Conservation (phyloP, 2,888 invertebrate genomes). For the Drosophila suboccidentalis region DNA sequence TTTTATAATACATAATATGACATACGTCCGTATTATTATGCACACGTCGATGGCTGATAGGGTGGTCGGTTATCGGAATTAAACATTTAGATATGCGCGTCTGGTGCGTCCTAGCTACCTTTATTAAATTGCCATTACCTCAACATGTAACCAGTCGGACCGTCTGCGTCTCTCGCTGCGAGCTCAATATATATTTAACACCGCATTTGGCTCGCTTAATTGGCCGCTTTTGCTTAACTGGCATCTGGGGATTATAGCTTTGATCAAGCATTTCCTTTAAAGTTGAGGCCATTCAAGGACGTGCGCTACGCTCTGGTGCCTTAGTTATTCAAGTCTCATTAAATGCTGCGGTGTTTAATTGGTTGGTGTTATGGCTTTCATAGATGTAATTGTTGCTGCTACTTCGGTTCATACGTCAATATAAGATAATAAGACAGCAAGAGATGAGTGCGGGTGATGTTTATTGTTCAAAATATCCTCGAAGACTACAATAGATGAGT, state of each 20-base stretch:
- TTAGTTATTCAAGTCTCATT: constrained; percentile 71
- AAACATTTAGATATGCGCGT: constrained; percentile 69
- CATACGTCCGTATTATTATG: no score
- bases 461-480: no score
- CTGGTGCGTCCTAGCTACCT: constrained; percentile 58
- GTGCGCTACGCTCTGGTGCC: constrained; percentile 12
- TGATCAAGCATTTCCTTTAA: constrained; percentile 76
- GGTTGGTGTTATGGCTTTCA: constrained; percentile 30
- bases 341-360: constrained; percentile 66
- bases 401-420: constrained; percentile 61
- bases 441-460: no score
- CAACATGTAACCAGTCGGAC: constrained; percentile 22
- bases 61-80: constrained; percentile 53
- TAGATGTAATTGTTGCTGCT: constrained; percentile 15
- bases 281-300: constrained; percentile 69
- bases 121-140: constrained; percentile 70
- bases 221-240: constrained; percentile 73
- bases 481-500: no score
- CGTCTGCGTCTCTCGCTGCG: constrained; percentile 21
- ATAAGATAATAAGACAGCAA: constrained; percentile 33
- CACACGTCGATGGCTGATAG: constrained; percentile 6
- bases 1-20: no score
- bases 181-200: constrained; percentile 70
- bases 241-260: constrained; percentile 75
- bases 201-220: constrained; percentile 74